These are phyloP conservation scores for Peromyscus californicus DNA, from an alignment of 2,113 vertebrate genomes.

Conservation along the genomic window DNA sequence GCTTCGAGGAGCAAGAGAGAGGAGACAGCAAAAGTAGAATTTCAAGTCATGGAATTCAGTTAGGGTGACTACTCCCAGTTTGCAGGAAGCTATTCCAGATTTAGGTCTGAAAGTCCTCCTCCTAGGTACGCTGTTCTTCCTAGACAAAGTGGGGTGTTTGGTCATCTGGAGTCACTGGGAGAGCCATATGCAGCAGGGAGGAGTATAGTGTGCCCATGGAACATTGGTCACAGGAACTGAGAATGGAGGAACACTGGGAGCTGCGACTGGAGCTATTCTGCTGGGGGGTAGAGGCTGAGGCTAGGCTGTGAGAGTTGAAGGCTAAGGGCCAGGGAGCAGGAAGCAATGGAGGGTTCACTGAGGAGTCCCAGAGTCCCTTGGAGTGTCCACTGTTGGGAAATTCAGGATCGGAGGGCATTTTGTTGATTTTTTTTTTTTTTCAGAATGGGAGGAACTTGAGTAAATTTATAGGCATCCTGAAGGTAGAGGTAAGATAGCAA, in stretches of 20 bases:
- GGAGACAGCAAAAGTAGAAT: not conserved
- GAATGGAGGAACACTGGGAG: not conserved
- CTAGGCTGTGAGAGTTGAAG: not conserved
- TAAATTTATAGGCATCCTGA: not conserved
- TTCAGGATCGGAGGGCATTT: not conserved
- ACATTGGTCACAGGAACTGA: rapidly evolving
- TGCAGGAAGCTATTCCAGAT: not conserved
- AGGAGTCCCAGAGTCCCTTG: not conserved
- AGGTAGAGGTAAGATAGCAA: not conserved
- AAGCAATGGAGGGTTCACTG: not conserved
- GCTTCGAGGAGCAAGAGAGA: not conserved
- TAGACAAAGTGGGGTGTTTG: not conserved
- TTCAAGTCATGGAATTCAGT: not conserved
- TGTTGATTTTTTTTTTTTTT: not conserved
- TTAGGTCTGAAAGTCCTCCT: not conserved
- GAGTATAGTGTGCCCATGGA: not conserved
- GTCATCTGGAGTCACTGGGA: not conserved
- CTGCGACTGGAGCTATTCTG: not conserved
- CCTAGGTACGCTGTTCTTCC: not conserved
- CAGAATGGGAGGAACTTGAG: not conserved
- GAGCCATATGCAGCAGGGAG: not conserved
- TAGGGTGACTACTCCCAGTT: not conserved
- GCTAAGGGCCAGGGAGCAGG: not conserved
- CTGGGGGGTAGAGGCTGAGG: not conserved
- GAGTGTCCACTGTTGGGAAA: not conserved